Conservation (phyloP, 1,140 invertebrate genomes). For the Drosophila obscura region DNA sequence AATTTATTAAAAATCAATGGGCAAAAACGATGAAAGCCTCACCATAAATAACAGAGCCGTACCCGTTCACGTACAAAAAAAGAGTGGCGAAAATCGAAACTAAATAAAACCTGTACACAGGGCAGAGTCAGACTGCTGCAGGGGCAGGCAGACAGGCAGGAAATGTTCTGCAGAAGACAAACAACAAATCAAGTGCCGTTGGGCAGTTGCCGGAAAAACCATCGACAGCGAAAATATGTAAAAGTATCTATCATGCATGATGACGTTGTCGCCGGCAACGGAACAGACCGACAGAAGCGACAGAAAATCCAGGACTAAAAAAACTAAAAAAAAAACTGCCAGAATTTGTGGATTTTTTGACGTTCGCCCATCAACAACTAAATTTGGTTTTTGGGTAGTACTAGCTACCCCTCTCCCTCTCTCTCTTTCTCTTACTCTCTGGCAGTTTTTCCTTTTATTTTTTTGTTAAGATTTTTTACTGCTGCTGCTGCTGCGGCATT, state of each 20-base stretch:
- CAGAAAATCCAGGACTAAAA: no score
- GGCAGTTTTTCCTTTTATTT: not conserved
- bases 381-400: slow-evolving; percentile 57
- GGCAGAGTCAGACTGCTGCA: not conserved
- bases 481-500: slow-evolving; percentile 6
- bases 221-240: slow-evolving; percentile 67
- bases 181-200: slow-evolving; percentile 78
- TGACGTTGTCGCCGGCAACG: slow-evolving; percentile 43
- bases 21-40: slow-evolving; percentile 30
- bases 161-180: slow-evolving; percentile 77
- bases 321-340: slow-evolving; percentile 3
- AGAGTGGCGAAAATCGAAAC: slow-evolving; percentile 41
- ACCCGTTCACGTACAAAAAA: slow-evolving; percentile 3
- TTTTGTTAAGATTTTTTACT: no score
- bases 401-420: not conserved
- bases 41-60: slow-evolving; percentile 65
- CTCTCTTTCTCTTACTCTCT: not conserved
- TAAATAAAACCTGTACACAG: slow-evolving; percentile 61
- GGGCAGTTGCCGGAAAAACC: slow-evolving; percentile 65
- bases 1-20: slow-evolving; percentile 81
- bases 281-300: slow-evolving; percentile 29
- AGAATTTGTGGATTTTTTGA: slow-evolving; percentile 66
- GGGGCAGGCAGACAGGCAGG: slow-evolving; percentile 35
- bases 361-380: slow-evolving; percentile 65
- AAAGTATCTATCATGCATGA: slow-evolving; percentile 79